Conservation (phyloP, 1,140 invertebrate species). For the Tachypleus tridentatus region DNA sequence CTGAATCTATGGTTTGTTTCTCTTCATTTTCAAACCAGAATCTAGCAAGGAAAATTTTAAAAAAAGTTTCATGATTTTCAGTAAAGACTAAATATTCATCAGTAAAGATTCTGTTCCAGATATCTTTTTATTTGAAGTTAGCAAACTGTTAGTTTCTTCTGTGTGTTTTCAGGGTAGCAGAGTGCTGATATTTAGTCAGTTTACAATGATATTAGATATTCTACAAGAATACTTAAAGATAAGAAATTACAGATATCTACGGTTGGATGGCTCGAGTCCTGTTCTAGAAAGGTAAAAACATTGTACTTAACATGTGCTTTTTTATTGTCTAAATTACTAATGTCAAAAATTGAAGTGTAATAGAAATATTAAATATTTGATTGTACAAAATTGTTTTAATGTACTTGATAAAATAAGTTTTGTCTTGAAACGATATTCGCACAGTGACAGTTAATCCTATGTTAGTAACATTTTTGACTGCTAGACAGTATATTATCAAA, state of each 20-base stretch:
- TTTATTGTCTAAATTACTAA: too few species aligned
- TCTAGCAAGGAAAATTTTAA: not conserved
- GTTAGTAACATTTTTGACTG: too few species aligned
- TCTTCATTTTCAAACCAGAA: not conserved
- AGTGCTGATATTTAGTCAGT: constrained; percentile 92
- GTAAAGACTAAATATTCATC: not conserved
- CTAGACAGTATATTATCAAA: too few species aligned
- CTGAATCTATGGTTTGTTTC: not conserved
- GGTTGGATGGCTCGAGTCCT: constrained; percentile 81
- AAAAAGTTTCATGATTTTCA: not conserved
- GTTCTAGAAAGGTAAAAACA: constrained; percentile 53
- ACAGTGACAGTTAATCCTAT: too few species aligned
- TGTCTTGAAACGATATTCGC: too few species aligned
- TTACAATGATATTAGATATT: constrained; percentile 93
- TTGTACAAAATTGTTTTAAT: too few species aligned
- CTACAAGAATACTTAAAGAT: constrained; percentile 45
- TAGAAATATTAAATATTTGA: too few species aligned
- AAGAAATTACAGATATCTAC: constrained; percentile 21
- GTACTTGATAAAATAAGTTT: too few species aligned
- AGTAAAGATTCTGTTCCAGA: too few species aligned
- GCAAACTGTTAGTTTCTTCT: constrained; percentile 4
- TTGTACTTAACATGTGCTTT: too few species aligned
- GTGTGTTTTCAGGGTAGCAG: constrained; percentile 30
- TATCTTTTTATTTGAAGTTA: constrained; percentile 7
- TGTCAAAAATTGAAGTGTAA: too few species aligned